phyloP scores from a whole-genome alignment of 2,113 vertebrate species.

The human (Homo sapiens) region GRCh38 chr4:79037001-79037500 shows the following conservation, averaged over 20 bases:
- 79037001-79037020: neutral
- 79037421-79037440: neutral
- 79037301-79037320: neutral
- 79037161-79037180: neutral
- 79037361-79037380: slow-evolving; percentile 6
- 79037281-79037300: neutral
- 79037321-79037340: neutral
- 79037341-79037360: slow-evolving; percentile 14
- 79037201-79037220: neutral
- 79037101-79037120: neutral
- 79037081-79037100: neutral
- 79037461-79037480: neutral
- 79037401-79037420: neutral
- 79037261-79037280: slow-evolving; percentile 8
- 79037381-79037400: slow-evolving; percentile 23
- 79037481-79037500: slow-evolving; percentile 31
- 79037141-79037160: neutral
- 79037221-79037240: neutral
- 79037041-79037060: neutral
- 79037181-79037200: neutral
- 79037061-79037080: neutral
- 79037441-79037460: neutral
- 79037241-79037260: slow-evolving; percentile 8
- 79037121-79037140: neutral
- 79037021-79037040: neutral